Conservation (phyloP, 2,888 invertebrate species). For the Melangyna quadrimaculata region DNA sequence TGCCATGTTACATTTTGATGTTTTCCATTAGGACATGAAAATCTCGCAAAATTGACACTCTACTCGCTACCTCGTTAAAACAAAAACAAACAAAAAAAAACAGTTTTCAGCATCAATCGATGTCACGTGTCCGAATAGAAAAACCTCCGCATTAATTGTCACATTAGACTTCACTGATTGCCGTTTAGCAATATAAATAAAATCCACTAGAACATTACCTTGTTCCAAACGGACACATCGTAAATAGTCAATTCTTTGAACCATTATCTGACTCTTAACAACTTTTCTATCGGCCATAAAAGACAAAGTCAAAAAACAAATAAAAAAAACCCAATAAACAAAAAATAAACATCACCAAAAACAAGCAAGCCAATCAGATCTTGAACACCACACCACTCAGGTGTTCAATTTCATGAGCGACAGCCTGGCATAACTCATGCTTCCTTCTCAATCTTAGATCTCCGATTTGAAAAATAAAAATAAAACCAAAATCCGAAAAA, state of each 20-base stretch:
- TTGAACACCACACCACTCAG: constrained; percentile 63
- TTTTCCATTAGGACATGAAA: background rate
- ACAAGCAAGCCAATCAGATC: constrained; percentile 67
- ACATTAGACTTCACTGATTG: constrained; percentile 48
- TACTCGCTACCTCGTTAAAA: constrained; percentile 10
- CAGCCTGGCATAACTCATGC: constrained; percentile 67
- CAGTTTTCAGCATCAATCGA: constrained; percentile 5
- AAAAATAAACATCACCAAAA: constrained; percentile 35
- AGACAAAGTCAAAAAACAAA: background rate
- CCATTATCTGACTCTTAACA: constrained; percentile 54
- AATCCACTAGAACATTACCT: constrained; percentile 27
- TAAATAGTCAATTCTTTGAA: constrained; percentile 48
- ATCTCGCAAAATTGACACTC: background rate
- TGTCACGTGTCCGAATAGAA: constrained; percentile 27
- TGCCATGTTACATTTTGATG: background rate
- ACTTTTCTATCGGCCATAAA: constrained; percentile 15
- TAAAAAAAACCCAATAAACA: background rate
- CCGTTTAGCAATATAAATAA: constrained; percentile 2
- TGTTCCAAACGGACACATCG: constrained; percentile 34
- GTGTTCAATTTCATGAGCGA: constrained; percentile 72
- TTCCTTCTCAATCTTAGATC: constrained; percentile 58
- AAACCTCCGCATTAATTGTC: constrained; percentile 36
- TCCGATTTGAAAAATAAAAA: constrained; percentile 18
- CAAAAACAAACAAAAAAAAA: background rate
- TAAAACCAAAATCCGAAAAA: background rate